phyloP scores from a whole-genome alignment of 1,140 invertebrate species.

The Tetramorium parvispinum region DNA sequence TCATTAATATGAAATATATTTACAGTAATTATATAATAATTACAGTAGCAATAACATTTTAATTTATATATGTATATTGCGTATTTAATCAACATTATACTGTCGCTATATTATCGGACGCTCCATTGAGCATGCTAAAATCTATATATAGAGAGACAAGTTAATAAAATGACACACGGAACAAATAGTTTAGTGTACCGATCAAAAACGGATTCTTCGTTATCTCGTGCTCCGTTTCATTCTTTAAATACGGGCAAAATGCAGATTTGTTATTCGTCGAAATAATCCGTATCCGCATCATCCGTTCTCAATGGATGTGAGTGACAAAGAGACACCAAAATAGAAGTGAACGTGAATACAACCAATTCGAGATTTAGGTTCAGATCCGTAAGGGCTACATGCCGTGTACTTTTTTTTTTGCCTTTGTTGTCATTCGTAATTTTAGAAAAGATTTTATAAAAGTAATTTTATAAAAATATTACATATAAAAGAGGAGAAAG shows the following conservation, averaged over 20 bases:
- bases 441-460: neutral
- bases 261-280: slow-evolving; percentile 63
- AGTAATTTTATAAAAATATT: neutral
- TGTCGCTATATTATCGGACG: neutral
- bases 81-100: neutral
- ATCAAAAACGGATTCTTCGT: slow-evolving; percentile 60
- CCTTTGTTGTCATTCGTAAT: neutral
- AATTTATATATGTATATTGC: neutral
- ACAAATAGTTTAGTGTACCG: slow-evolving; percentile 16
- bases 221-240: slow-evolving; percentile 20
- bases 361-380: slow-evolving; percentile 20
- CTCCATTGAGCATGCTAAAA: neutral
- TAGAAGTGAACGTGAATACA: slow-evolving; percentile 25
- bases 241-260: slow-evolving; percentile 50
- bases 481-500: neutral
- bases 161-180: neutral
- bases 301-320: slow-evolving; percentile 33
- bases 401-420: neutral
- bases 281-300: slow-evolving; percentile 60
- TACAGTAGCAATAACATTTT: neutral
- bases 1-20: neutral
- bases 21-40: no score
- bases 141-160: neutral
- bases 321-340: neutral
- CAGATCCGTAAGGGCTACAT: neutral